Evolutionary conservation across 2,113 vertebrate species (phyloP), one percentile per base, ranked within the genome.

Genomic region (Psammodynastes pulverulentus): DNA sequence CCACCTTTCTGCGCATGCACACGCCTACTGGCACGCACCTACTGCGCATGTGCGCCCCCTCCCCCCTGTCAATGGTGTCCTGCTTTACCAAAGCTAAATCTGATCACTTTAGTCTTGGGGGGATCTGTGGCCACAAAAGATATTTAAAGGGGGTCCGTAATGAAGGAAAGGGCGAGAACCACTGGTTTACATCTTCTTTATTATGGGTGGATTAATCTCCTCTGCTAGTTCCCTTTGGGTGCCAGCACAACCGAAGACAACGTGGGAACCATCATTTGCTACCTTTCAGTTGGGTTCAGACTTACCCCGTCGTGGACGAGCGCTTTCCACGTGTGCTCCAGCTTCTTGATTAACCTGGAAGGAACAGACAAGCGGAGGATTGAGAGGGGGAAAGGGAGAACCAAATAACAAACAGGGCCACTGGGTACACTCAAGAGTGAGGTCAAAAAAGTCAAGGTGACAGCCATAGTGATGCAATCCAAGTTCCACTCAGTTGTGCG

Each of bases 281-380:
- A 26, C 48, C 26, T 1, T 43, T 43, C 17, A 43, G 7, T 43
- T 21, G 72, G 6, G 43, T n/a, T 24, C 6, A 17, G 39, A 98
- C 99, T 98, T 96, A 99, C 99, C 97, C 99, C 99, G 0, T 99
- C 99, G 0, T 99, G 99, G 93, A 99, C 99, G 6, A 99, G 97
- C 93, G 99, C 99, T 96, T 99, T 99, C 99, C 99, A 99, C 39
- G 99, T 99, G 92, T 99, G 99, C 86, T 99, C 99, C 88, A 99
- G 94, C 95, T 99, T 99, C 98, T 99, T 99, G 97, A 99, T 99
- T 95, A 99, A 98, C 97, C 99, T 99, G 96, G 91, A 88, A 51
- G 34, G 91, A 54, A 39, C 21, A 26, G 46, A 17, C 5, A 56
- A 53, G 3, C 86, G 10, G 95, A 92, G 54, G 12, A 17, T 0